These are phyloP conservation scores for Brachyalestes nurse DNA, from an alignment of 2,797 vertebrate genomes.

Conservation along the genomic window DNA sequence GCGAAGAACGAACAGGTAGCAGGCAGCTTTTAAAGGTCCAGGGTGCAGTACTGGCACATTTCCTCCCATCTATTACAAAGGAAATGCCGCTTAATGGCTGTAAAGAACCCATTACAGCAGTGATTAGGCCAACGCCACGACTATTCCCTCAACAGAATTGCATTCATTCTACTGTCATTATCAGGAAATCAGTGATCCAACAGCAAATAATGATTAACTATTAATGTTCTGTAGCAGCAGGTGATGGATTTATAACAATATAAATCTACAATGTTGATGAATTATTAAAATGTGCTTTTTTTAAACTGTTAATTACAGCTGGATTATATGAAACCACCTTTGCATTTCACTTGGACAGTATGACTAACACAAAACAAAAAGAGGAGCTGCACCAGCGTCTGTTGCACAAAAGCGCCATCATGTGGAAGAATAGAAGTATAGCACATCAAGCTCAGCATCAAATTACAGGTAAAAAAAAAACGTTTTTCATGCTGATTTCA, in stretches of 20 bases:
- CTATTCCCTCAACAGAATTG: not conserved
- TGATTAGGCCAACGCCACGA: not conserved
- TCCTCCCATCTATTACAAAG: not conserved
- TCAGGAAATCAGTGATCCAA: not conserved
- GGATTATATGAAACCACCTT: not conserved
- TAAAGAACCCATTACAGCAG: not conserved
- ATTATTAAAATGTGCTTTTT: not conserved
- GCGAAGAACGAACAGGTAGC: slow-evolving; percentile 2
- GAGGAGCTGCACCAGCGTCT: not conserved
- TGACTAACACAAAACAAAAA: not conserved
- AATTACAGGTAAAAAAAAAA: no score
- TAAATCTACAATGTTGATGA: not conserved
- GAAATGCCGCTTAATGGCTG: not conserved
- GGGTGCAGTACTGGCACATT: not conserved
- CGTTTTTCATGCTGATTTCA: no score
- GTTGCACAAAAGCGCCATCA: slow-evolving; percentile 31
- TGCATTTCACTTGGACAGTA: not conserved
- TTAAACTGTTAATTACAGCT: not conserved
- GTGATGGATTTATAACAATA: not conserved
- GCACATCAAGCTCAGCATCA: not conserved
- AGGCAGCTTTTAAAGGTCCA: not conserved
- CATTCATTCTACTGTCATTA: not conserved
- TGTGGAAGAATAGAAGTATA: slow-evolving; percentile 18
- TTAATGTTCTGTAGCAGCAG: not conserved
- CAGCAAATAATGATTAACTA: no score